Percentiles rank a stretch among this genome's conserved stretches.
Evolutionary conservation across 2,888 invertebrate genomes (phyloP).

Genomic region (Flexamia atlantica): DNA sequence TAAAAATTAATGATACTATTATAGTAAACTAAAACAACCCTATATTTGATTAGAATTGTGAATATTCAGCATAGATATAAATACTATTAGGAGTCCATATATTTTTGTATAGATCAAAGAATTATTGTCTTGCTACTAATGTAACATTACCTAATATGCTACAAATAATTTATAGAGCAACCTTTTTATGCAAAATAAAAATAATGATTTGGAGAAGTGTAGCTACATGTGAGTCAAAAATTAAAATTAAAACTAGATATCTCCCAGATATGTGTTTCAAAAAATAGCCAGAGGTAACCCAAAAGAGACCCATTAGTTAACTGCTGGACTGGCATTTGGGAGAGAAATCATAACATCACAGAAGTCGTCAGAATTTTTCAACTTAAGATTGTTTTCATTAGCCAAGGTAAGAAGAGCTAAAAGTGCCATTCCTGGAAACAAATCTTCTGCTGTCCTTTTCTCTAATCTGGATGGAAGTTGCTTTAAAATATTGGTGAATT

Average conservation of each 20-base stretch:
- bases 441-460: background rate
- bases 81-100: background rate
- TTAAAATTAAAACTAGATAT: too few species aligned
- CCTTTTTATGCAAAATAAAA: too few species aligned
- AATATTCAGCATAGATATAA: background rate
- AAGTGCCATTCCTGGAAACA: conserved; percentile 36
- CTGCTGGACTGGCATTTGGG: background rate
- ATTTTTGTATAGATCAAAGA: too few species aligned
- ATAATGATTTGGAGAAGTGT: too few species aligned
- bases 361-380: background rate
- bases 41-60: background rate
- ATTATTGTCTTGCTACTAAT: too few species aligned
- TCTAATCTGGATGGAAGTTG: background rate
- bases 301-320: too few species aligned
- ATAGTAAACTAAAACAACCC: background rate
- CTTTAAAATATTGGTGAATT: conserved; percentile 10
- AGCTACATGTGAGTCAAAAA: too few species aligned
- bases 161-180: too few species aligned
- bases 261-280: too few species aligned
- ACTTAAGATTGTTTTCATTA: conserved; percentile 31
- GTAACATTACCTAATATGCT: too few species aligned
- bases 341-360: conserved; percentile 14
- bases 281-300: too few species aligned
- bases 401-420: conserved; percentile 30
- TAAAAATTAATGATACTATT: background rate